Evolutionary conservation across 2,797 vertebrate species (phyloP).

Genomic region (Anabas testudineus): DNA sequence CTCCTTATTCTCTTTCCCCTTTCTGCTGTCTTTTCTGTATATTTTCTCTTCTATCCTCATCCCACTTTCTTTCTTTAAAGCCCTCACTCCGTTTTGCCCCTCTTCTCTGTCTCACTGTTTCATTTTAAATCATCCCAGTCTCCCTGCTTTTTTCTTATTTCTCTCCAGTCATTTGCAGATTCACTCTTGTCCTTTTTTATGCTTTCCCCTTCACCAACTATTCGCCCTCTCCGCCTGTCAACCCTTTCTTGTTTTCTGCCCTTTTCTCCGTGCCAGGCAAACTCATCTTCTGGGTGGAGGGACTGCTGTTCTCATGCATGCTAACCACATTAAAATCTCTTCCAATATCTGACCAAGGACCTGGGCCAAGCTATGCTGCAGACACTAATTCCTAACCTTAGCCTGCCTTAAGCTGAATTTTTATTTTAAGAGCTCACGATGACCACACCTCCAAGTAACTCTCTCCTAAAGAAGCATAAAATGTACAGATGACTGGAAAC

Average conservation of each 20-base stretch:
- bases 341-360: slow-evolving; percentile 77
- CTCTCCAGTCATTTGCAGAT: slow-evolving; percentile 53
- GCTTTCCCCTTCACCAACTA: slow-evolving; percentile 22
- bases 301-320: slow-evolving; percentile 60
- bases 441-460: slow-evolving; percentile 37
- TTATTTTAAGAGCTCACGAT: slow-evolving; percentile 53
- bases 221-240: slow-evolving; percentile 1
- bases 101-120: slow-evolving; percentile 41
- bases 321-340: slow-evolving; percentile 75
- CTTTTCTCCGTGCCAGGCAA: slow-evolving; percentile 21
- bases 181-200: slow-evolving; percentile 14
- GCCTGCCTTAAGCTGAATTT: slow-evolving; percentile 53
- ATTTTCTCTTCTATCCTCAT: slow-evolving; percentile 41
- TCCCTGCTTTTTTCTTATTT: slow-evolving; percentile 32
- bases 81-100: slow-evolving; percentile 28
- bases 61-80: slow-evolving; percentile 52
- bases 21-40: slow-evolving; percentile 46
- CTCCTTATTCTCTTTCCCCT: slow-evolving; percentile 34
- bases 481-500: not conserved
- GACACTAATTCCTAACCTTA: slow-evolving; percentile 74
- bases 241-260: slow-evolving; percentile 25
- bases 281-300: slow-evolving; percentile 47
- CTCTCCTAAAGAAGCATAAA: slow-evolving; percentile 28
- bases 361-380: slow-evolving; percentile 59
- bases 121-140: slow-evolving; percentile 53